Base-by-base conservation (phyloP, 2,113 vertebrate species). In the Dendropsophus ebraccatus region DNA sequence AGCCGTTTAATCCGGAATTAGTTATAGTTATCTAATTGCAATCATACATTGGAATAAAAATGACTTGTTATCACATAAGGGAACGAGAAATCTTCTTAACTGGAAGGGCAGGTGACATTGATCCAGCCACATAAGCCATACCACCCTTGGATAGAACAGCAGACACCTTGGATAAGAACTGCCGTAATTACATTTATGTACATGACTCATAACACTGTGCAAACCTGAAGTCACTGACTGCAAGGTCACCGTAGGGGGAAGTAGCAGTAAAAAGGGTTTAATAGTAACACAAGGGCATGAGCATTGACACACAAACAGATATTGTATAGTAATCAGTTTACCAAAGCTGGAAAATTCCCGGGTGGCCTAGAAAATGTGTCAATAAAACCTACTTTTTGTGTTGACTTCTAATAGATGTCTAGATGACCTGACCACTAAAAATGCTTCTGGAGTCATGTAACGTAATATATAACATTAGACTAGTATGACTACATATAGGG, bases 151-250 rank as follows among this genome's bases (percentile, higher is more conserved):
- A 69, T 35, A 86, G 32, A 74, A 81, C 35, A 86, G 50, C 77
- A 86, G 85, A 81, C 78, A 81, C 85, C 77, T 74, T 73, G 78
- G 93, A 95, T 95, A 96, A 96, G 94, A 94, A 94, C 92, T 95
- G 93, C 92, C 91, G 94, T 95, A 95, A 95, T 96, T 95, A 94
- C 92, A 94, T 93, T 95, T 94, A 97, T 95, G 96, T 94, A 94
- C 93, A 95, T 94, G 93, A 94, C 94, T 94, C 85, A 91, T 94
- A 93, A 94, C 91, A 93, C 93, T 94, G 93, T 95, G 94, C 93
- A 91, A 90, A 93, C 94, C 93, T 94, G 89, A 91, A 95, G 92
- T 94, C 93, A 93, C 90, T 87, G 87, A 89, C 90, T 93, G 85
- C 94, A 96, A 96, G 93, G 94, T 96, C 94, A 94, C 73, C 90